A percentile compares a stretch with the other conserved stretches of the same genome.
These are phyloP conservation scores for Melieria picta DNA, from an alignment of 2,888 invertebrate genomes.

Conservation along the genomic window DNA sequence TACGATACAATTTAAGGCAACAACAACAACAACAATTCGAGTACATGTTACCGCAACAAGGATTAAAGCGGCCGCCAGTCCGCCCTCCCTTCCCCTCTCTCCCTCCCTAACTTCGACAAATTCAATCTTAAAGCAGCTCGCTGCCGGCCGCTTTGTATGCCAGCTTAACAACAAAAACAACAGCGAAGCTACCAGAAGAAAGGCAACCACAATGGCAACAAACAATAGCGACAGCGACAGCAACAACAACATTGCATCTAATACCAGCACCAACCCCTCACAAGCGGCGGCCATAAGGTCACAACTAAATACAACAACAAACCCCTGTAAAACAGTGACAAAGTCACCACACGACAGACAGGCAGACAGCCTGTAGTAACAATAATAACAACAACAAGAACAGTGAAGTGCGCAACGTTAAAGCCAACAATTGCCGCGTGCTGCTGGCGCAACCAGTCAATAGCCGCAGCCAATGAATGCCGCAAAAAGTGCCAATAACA, in stretches of 20 bases:
- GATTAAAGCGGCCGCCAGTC: background rate
- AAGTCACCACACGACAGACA: too few species aligned
- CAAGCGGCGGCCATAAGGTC: too few species aligned
- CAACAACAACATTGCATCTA: background rate
- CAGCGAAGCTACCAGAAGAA: too few species aligned
- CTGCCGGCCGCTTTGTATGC: too few species aligned
- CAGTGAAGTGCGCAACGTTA: background rate
- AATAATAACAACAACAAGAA: background rate
- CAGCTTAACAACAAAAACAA: too few species aligned
- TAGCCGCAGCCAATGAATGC: conserved; percentile 14
- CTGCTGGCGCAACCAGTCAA: background rate
- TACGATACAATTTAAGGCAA: conserved; percentile 56
- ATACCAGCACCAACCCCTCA: background rate
- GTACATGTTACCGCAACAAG: conserved; percentile 5
- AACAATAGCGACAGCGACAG: background rate
- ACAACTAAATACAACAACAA: too few species aligned
- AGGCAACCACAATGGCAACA: background rate
- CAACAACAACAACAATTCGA: conserved; percentile 32
- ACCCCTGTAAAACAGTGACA: too few species aligned
- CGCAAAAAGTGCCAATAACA: conserved; percentile 6
- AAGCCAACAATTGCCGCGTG: background rate
- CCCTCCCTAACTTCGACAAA: background rate
- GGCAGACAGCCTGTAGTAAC: background rate
- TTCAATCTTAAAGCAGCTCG: too few species aligned
- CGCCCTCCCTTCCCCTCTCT: background rate